Percentiles rank a stretch among this genome's conserved stretches.
phyloP scores from a whole-genome alignment of 1,140 invertebrate genomes.

The Zaprionus ghesquierei region DNA sequence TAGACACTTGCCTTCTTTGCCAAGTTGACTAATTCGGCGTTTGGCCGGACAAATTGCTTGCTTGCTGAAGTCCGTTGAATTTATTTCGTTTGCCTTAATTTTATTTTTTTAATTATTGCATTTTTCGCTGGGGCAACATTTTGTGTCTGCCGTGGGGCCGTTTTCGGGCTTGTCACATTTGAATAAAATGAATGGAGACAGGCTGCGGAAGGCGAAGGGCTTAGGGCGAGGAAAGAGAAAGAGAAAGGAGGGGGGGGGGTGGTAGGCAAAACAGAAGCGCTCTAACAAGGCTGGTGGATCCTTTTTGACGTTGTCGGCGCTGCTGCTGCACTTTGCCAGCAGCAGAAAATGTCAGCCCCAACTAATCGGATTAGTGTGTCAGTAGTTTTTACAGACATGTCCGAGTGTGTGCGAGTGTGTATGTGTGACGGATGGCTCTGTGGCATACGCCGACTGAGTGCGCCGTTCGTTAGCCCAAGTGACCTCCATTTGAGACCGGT shows the following conservation, averaged over 20 bases:
- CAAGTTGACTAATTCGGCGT: background rate
- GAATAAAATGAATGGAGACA: conserved; percentile 73
- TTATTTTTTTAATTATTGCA: conserved; percentile 67
- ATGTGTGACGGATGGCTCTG: conserved; percentile 60
- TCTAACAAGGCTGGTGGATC: conserved; percentile 19
- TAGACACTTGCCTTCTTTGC: background rate
- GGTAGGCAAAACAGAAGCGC: background rate
- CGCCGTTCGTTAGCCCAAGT: conserved; percentile 72
- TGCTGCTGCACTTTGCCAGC: conserved; percentile 54
- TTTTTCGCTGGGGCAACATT: conserved; percentile 7
- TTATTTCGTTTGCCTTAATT: conserved; percentile 19
- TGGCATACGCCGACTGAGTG: conserved; percentile 29
- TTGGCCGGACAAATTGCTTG: conserved; percentile 6
- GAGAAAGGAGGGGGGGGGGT: background rate
- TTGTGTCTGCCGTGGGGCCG: conserved; percentile 14
- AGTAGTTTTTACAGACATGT: conserved; percentile 50
- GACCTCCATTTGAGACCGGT: conserved; percentile 65
- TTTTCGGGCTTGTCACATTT: conserved; percentile 74
- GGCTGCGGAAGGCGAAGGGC: background rate
- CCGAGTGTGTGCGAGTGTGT: conserved; percentile 17
- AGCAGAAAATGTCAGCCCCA: conserved; percentile 70
- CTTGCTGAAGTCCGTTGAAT: conserved; percentile 5
- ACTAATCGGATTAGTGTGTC: conserved; percentile 81
- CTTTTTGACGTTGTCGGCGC: conserved; percentile 6
- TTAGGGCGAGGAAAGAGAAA: background rate